Evolutionary conservation across 2,888 invertebrate species (phyloP), one percentile per base, ranked within the genome.

Genomic region (Polymixis flavicincta): DNA sequence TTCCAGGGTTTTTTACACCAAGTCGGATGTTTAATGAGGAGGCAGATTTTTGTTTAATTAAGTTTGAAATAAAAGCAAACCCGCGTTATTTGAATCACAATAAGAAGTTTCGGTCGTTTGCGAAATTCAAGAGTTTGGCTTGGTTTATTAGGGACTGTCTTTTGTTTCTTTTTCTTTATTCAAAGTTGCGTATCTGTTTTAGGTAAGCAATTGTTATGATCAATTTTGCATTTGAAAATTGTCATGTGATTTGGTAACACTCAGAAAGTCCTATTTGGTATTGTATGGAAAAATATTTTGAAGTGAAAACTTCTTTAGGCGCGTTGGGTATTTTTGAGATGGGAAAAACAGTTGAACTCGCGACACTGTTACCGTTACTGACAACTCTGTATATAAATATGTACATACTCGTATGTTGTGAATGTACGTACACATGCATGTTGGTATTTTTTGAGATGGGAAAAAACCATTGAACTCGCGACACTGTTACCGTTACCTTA

Each of bases 21-120:
- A 72, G 81, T 80, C 74, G 87, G 89, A 90, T 88, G 80, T 81
- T 86, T 91, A 92, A 91, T 88, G 89, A 90, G 88, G 84, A 86
- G 78, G 86, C 71, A 81, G 85, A 85, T 87, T 90, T 89, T 88
- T 88, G 88, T 87, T 87, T 89, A 90, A 91, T 90, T 90, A 88
- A 88, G 84, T 89, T 84, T 82, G 64, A 82, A 89, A 90, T 89
- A 88, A 89, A 88, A 87, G 85, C 84, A 82, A 85, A 78, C 25
- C 61, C 32, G 28, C 59, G 69, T 81, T 77, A 88, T 90, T 90
- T 88, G 85, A 85, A 91, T 89, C 83, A 89, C 87, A 90, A 89
- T 86, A 82, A 78, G 78, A 82, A 80, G 78, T 76, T 75, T 67
- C 45, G 76, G 74, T 75, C 75, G 85, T 72, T 85, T 79, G 80